Conservation (phyloP, 2,888 invertebrate genomes). For the Dynastes maya region DNA sequence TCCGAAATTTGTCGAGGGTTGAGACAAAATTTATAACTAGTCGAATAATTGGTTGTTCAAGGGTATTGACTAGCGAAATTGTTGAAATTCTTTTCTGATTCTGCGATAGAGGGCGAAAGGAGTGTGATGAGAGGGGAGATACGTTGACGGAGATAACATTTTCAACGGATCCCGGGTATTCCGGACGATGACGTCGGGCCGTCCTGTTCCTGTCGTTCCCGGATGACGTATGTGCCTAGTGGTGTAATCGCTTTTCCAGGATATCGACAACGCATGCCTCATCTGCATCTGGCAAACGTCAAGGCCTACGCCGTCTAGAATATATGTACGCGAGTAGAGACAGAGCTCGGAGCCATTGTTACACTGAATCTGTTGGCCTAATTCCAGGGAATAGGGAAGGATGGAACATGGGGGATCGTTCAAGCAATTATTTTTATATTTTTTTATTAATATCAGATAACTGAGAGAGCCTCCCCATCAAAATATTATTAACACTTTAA, state of each 20-base stretch:
- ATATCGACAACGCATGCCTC: constrained; percentile 30
- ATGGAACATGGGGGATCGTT: too few relatives aligned
- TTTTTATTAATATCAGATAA: too few relatives aligned
- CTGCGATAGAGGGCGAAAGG: neutral
- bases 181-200: neutral
- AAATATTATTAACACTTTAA: too few relatives aligned
- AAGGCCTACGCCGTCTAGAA: neutral
- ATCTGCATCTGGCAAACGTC: constrained; percentile 27
- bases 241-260: constrained; percentile 27
- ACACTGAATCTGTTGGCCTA: neutral
- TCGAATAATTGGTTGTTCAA: too few relatives aligned
- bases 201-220: constrained; percentile 19
- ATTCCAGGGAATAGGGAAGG: too few relatives aligned
- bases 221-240: constrained; percentile 24
- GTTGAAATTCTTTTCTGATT: neutral
- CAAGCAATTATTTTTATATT: too few relatives aligned
- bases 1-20: too few relatives aligned
- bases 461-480: too few relatives aligned
- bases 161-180: constrained; percentile 10
- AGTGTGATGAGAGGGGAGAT: neutral
- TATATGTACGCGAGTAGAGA: neutral
- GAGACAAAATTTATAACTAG: too few relatives aligned
- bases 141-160: constrained; percentile 34
- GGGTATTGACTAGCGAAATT: too few relatives aligned
- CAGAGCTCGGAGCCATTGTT: neutral